Evolutionary conservation across 2,797 vertebrate species (phyloP), one percentile per base, ranked within the genome.

Genomic region (Chaetophractus vellerosus): DNA sequence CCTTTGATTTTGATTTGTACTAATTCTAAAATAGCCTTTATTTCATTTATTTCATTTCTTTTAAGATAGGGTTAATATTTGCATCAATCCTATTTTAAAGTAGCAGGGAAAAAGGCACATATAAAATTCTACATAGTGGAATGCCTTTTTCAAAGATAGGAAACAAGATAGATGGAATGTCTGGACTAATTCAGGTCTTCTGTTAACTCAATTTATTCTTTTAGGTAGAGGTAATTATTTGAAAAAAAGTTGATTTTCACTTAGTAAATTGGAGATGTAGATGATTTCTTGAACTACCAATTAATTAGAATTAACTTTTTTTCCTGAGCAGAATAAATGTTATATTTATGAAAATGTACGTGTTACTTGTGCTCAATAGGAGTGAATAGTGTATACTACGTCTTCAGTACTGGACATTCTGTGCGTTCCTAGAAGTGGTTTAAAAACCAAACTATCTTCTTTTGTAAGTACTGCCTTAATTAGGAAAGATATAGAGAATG

Each of bases 401-500:
- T 90, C 41, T 55, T 93, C 87, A 97, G 18, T 31, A 7, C 19
- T 96, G 61, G 55, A 55, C 97, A 93, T 86, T 36, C 76, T 83
- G 5, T 4, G 7, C 75, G 4, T 16, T 76, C 94, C 50, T 94
- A 66, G 26, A 92, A 96, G 55, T 95, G 72, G n/a, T 75, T 96
- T 80, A 82, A 95, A 85, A 75, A 33, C 93, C 26, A 82, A 0
- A 0, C 31, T 96, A 2, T 92, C 55, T 8, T 95, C 79, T 93
- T 93, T 96, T 38, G 72, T 82, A 91, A 33, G 74, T 61, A 38
- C 90, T 96, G n/a, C 93, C 52, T 97, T 94, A 95, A 26, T 64
- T 75, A 90, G 95, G 88, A 97, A 90, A 88, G 48, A 95, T 96
- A 94, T 94, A 90, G 93, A 66, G 94, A 96, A 61, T 97, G 95